Evolutionary conservation across 2,797 vertebrate species (phyloP).

Genomic region (Chaetodon trifasciatus): DNA sequence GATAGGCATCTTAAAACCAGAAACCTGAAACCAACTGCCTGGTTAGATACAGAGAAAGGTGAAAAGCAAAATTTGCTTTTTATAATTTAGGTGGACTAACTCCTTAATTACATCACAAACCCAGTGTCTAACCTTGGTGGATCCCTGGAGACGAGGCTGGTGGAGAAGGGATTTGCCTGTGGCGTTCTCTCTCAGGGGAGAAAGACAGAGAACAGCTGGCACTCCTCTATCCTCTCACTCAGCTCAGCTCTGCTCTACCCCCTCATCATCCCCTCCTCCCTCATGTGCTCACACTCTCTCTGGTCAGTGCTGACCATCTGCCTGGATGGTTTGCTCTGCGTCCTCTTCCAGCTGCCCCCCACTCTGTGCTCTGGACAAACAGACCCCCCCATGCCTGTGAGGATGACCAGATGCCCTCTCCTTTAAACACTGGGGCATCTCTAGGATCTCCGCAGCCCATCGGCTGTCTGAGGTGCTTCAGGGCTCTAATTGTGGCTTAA

Average conservation of each 20-base stretch:
- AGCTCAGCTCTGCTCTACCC: conserved; percentile 14
- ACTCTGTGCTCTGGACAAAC: conserved; percentile 9
- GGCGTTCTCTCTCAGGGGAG: conserved; percentile 48
- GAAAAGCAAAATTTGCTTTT: neutral
- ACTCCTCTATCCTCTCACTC: conserved; percentile 52
- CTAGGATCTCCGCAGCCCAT: neutral
- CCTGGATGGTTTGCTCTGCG: conserved; percentile 54
- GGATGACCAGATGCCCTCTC: conserved; percentile 66
- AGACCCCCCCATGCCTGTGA: conserved; percentile 23
- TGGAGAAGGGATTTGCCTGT: conserved; percentile 42
- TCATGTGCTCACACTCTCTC: conserved; percentile 46
- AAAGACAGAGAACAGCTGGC: conserved; percentile 81
- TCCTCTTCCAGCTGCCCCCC: conserved; percentile 31
- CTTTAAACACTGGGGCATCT: conserved; percentile 17
- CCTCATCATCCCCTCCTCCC: conserved; percentile 7
- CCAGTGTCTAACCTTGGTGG: conserved; percentile 26
- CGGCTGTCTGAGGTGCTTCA: conserved; percentile 6
- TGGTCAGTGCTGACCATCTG: conserved; percentile 86
- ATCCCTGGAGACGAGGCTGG: conserved; percentile 52
- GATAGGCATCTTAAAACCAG: too few relatives aligned
- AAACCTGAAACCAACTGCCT: too few relatives aligned
- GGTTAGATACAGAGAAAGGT: neutral
- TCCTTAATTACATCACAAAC: conserved; percentile 37
- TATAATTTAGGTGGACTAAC: neutral
- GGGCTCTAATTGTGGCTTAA: neutral